Conservation (phyloP, 2,888 invertebrate genomes). For the Ormia ochracea region DNA sequence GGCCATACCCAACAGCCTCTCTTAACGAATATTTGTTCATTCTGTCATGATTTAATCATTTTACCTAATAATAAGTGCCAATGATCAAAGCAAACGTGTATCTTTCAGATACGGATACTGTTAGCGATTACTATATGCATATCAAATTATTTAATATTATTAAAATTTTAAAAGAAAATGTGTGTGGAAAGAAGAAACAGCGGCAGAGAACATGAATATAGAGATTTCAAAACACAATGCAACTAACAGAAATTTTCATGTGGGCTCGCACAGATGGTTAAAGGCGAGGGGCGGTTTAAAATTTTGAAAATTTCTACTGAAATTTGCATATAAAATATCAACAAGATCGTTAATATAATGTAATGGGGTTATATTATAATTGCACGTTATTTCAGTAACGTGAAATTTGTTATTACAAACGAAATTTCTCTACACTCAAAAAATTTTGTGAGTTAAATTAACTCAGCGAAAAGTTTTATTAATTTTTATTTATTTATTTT, state of each 20-base stretch:
- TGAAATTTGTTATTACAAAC: too few species aligned
- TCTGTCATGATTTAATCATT: neutral
- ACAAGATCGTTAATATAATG: neutral
- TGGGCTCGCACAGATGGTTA: neutral
- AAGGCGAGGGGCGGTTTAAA: neutral
- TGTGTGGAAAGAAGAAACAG: neutral
- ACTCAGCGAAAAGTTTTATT: too few species aligned
- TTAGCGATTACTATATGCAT: slow-evolving; percentile 31
- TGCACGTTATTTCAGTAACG: too few species aligned
- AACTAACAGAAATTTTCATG: neutral
- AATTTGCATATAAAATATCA: neutral
- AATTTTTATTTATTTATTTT: too few species aligned
- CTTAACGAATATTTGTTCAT: neutral
- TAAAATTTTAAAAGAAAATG: neutral
- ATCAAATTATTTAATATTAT: slow-evolving; percentile 37
- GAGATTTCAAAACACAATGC: neutral
- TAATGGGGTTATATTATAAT: neutral
- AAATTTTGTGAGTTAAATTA: too few species aligned
- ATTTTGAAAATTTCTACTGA: neutral
- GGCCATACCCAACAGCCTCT: neutral
- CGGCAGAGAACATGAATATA: neutral
- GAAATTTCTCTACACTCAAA: too few species aligned
- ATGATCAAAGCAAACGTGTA: neutral
- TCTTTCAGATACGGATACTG: slow-evolving; percentile 20
- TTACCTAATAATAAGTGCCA: neutral